A percentile compares a stretch with the other conserved stretches of the same genome.
Evolutionary conservation across 1,140 invertebrate species (phyloP).

Genomic region (Drosophila bipectinata): DNA sequence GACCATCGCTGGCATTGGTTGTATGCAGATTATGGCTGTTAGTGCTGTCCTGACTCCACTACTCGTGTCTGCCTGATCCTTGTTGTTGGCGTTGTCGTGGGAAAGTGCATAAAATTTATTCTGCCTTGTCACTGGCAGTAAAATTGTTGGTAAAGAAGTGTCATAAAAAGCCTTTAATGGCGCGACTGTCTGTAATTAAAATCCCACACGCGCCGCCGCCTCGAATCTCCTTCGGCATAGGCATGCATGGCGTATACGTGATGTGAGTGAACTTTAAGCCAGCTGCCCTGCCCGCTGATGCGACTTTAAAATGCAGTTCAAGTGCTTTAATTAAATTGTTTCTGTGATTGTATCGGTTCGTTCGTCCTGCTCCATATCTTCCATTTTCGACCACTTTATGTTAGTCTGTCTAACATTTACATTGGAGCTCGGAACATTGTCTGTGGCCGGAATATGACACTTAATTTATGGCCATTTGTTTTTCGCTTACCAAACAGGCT

Average conservation of each 20-base stretch:
- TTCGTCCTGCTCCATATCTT: background rate
- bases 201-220: conserved; percentile 45
- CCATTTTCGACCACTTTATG: conserved; percentile 13
- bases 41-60: conserved; percentile 8
- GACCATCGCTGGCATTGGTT: conserved; percentile 14
- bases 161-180: conserved; percentile 78
- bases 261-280: conserved; percentile 68
- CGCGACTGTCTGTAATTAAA: conserved; percentile 76
- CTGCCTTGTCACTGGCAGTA: conserved; percentile 54
- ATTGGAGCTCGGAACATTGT: conserved; percentile 26
- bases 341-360: conserved; percentile 2
- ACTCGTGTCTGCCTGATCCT: conserved; percentile 25
- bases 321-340: conserved; percentile 58
- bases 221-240: conserved; percentile 6
- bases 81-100: conserved; percentile 9
- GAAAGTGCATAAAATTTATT: conserved; percentile 70
- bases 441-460: conserved; percentile 48
- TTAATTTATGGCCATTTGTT: conserved; percentile 70
- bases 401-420: conserved; percentile 20
- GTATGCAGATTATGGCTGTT: conserved; percentile 23
- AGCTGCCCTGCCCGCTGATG: conserved; percentile 12
- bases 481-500: conserved; percentile 61
- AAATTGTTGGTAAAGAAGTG: conserved; percentile 72
- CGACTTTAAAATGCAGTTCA: conserved; percentile 57
- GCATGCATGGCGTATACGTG: conserved; percentile 58